Conservation (phyloP, 2,797 vertebrate species). For the Phalloptychus januarius region DNA sequence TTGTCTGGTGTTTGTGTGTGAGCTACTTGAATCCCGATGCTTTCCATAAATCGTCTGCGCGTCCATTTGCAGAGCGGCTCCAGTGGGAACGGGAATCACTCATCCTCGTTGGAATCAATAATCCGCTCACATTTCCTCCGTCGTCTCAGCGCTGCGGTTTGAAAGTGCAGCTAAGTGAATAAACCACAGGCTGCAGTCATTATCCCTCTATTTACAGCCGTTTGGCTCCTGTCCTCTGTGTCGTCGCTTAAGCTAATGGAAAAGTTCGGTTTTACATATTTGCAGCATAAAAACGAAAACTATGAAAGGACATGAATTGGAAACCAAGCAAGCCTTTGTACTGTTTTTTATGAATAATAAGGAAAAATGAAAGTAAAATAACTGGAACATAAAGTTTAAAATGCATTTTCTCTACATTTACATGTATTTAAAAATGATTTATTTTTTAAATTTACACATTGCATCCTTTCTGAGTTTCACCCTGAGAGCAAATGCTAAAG, state of each 20-base stretch:
- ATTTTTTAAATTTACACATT: too few relatives aligned
- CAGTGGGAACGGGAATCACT: slow-evolving; percentile 18
- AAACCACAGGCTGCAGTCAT: slow-evolving; percentile 37
- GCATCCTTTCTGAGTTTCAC: too few relatives aligned
- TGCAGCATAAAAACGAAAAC: not conserved
- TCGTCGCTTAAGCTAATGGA: slow-evolving; percentile 45
- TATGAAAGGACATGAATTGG: not conserved
- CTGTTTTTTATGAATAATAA: too few relatives aligned
- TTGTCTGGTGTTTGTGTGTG: not conserved
- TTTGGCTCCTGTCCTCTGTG: slow-evolving; percentile 12
- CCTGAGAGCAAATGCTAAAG: too few relatives aligned
- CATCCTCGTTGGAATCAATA: not conserved
- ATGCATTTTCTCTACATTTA: too few relatives aligned
- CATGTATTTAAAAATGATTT: too few relatives aligned
- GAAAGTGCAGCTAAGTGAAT: slow-evolving; percentile 29
- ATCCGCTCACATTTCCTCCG: not conserved
- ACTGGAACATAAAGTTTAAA: too few relatives aligned
- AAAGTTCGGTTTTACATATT: slow-evolving; percentile 27
- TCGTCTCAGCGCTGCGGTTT: not conserved
- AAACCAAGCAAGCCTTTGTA: not conserved
- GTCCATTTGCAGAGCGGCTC: not conserved
- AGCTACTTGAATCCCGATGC: not conserved
- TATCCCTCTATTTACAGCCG: slow-evolving; percentile 12
- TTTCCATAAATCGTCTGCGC: slow-evolving; percentile 17
- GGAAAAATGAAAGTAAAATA: too few relatives aligned